Evolutionary conservation across 1,140 invertebrate species (phyloP).

Genomic region (Hypothenemus hampei): DNA sequence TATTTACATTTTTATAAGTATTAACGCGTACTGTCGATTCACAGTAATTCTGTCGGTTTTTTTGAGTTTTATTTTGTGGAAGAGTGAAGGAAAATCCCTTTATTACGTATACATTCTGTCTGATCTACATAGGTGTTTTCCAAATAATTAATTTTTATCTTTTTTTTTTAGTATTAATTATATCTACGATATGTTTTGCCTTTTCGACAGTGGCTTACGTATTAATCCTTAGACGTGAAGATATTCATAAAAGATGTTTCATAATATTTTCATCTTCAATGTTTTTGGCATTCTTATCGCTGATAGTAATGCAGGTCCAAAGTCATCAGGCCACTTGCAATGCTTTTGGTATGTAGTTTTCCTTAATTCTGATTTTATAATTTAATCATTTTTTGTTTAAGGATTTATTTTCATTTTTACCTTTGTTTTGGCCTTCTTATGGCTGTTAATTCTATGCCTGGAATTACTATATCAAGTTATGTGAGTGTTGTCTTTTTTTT

Average conservation of each 20-base stretch:
- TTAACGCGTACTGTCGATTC: too few relatives aligned
- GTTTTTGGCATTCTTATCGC: slow-evolving; percentile 25
- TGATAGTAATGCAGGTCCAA: slow-evolving; percentile 25
- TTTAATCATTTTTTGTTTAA: slow-evolving; percentile 15
- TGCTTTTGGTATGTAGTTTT: slow-evolving; percentile 28
- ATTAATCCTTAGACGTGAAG: slow-evolving; percentile 22
- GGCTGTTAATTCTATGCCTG: slow-evolving; percentile 30
- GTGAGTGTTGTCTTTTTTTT: slow-evolving; percentile 30
- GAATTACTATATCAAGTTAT: slow-evolving; percentile 30
- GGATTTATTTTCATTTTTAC: slow-evolving; percentile 32
- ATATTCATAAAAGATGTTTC: slow-evolving; percentile 30
- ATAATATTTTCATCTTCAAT: slow-evolving; percentile 28
- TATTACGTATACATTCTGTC: too few relatives aligned
- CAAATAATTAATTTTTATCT: background rate
- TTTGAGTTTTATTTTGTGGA: too few relatives aligned
- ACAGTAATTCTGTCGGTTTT: too few relatives aligned
- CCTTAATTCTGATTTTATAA: background rate
- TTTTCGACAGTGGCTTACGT: slow-evolving; percentile 23
- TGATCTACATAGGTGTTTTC: too few relatives aligned
- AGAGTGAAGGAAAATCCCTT: too few relatives aligned
- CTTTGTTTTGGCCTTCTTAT: slow-evolving; percentile 27
- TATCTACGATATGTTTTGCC: slow-evolving; percentile 29
- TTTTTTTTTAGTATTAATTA: slow-evolving; percentile 26
- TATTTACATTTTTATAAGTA: too few relatives aligned
- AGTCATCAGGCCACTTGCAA: slow-evolving; percentile 16